These are phyloP conservation scores for Terrapene triunguis DNA, from an alignment of 2,113 vertebrate genomes.

Conservation along the genomic window DNA sequence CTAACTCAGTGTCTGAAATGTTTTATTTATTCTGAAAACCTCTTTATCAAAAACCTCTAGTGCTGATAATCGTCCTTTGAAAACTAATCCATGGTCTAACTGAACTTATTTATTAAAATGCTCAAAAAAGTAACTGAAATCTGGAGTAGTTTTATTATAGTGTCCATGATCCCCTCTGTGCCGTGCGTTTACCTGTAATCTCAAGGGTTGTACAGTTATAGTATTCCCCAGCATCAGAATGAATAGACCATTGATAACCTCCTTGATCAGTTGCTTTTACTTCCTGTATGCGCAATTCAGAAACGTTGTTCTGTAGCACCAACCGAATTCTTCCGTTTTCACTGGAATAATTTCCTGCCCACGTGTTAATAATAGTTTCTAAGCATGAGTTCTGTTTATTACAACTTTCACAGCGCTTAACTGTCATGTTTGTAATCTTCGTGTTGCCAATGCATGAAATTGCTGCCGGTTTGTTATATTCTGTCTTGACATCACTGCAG, in stretches of 20 bases:
- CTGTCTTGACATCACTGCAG: neutral
- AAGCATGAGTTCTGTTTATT: fast-evolving
- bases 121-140: too few relatives aligned
- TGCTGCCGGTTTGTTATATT: neutral
- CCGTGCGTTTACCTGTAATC: neutral
- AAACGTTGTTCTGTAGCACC: fast-evolving
- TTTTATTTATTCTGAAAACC: neutral
- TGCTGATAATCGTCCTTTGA: too few relatives aligned
- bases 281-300: neutral
- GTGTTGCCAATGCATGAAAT: neutral
- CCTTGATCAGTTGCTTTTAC: neutral
- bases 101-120: too few relatives aligned
- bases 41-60: neutral
- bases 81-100: too few relatives aligned
- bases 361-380: neutral
- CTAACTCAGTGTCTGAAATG: too few relatives aligned
- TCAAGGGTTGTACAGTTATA: fast-evolving
- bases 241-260: neutral
- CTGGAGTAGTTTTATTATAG: neutral
- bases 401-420: neutral
- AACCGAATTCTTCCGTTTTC: neutral
- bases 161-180: neutral
- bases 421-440: neutral
- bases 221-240: fast-evolving
- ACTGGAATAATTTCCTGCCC: fast-evolving